These are phyloP conservation scores for Lepeophtheirus nordmannii DNA, from an alignment of 2,888 invertebrate species.

Conservation along the genomic window DNA sequence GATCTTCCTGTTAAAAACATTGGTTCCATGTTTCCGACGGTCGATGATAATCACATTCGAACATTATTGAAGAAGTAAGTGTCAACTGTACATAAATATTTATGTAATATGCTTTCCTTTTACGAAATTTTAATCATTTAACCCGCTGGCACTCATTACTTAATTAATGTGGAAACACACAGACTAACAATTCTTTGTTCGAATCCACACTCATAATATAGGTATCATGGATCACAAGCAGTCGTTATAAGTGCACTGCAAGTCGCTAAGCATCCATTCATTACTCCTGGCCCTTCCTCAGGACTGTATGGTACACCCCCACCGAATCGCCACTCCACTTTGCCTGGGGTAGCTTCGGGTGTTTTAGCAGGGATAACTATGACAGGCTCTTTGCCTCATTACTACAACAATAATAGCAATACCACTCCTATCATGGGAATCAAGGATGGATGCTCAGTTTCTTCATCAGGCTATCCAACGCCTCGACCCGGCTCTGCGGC, in stretches of 20 bases:
- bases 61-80: constrained; percentile 74
- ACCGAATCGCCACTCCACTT: constrained; percentile 28
- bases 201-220: constrained; percentile 32
- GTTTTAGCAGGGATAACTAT: constrained; percentile 5
- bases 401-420: constrained; percentile 6
- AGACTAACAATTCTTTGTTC: no score
- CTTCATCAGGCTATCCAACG: constrained; percentile 22
- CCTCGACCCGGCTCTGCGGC: constrained; percentile 26
- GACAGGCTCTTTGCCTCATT: constrained; percentile 22
- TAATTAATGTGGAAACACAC: no score
- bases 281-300: constrained; percentile 58
- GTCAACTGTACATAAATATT: neutral
- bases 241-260: constrained; percentile 81
- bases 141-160: no score
- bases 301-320: constrained; percentile 28
- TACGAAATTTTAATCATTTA: no score
- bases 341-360: constrained; percentile 21
- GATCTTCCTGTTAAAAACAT: constrained; percentile 30
- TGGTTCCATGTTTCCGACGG: constrained; percentile 66
- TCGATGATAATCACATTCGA: constrained; percentile 70
- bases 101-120: no score
- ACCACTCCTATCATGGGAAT: constrained; percentile 19
- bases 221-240: constrained; percentile 81
- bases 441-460: constrained; percentile 4
- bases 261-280: constrained; percentile 78